Base-by-base conservation (phyloP, 2,888 invertebrate species). In the Alitta virens region DNA sequence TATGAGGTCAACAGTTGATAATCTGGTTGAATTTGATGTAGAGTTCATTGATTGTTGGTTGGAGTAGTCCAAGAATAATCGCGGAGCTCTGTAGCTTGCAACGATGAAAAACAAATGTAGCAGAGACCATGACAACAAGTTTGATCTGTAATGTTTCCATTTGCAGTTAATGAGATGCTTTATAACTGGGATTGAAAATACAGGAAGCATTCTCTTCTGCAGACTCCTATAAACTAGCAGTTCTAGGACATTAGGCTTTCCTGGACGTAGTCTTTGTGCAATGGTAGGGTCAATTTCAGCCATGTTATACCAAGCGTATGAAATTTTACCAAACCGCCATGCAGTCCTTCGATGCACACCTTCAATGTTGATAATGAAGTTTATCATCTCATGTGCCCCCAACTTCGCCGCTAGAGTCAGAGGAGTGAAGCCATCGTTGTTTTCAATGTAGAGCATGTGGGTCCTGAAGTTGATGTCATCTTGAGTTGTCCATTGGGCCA, bases 51-150 rank as follows among this genome's bases (percentile, higher is more conserved):
- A 5, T 33, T 33, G 33, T n/a, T n/a, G n/a, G n/a, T n/a, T n/a
- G 12, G 33, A 33, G 7, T 12, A 7, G 33, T 12, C 7, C 12
- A 33, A 33, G 12, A 33, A 7, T 12, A 12, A 33, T 33, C 5
- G 33, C 5, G 33, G 33, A 12, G 7, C 33, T 33, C 12, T 5
- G 33, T 46, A 46, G 46, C n/a, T 46, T n/a, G 27, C 21, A 2
- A 57, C 23, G 49, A 57, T 57, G 25, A 46, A n/a, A 25, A 26
- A 1, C 1, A 57, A 16, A 27, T 57, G 57, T 18, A 26, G 18
- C 2, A 57, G 18, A 21, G 27, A 46, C 46, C 49, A 57, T 9
- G 21, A 18, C 3, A 21, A n/a, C 5, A 27, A 49, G 18, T 24
- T 16, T 5, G 27, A 1, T 43, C 57, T 46, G 33, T 25, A 43